Conservation (phyloP, 2,797 vertebrate species). For the Gallinago stenura region DNA sequence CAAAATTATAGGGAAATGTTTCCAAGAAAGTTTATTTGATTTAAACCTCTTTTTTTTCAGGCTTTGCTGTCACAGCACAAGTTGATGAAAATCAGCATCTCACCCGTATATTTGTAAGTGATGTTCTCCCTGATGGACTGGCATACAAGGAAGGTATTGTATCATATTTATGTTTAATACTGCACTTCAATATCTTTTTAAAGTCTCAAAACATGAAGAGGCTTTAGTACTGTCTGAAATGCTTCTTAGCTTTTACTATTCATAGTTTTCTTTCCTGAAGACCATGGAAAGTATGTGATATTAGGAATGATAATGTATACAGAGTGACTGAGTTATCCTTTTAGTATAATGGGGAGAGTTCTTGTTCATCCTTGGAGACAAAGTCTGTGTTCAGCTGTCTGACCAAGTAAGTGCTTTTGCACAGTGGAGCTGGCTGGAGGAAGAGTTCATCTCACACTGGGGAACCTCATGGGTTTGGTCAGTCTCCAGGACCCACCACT, state of each 20-base stretch:
- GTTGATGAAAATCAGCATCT: conserved; percentile 84
- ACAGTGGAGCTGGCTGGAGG: not conserved
- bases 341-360: not conserved
- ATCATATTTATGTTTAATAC: not conserved
- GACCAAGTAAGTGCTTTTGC: not conserved
- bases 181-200: not conserved
- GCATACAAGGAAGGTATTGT: conserved; percentile 88
- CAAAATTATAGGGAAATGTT: not conserved
- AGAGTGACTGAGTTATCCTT: not conserved
- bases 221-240: not conserved
- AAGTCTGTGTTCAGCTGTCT: not conserved
- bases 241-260: not conserved
- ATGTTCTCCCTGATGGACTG: conserved; percentile 88
- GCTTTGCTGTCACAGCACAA: conserved; percentile 91
- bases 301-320: not conserved
- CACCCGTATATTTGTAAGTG: conserved; percentile 88
- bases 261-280: not conserved
- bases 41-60: conserved; percentile 67
- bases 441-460: not conserved
- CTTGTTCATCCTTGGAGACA: not conserved
- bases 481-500: not conserved
- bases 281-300: not conserved
- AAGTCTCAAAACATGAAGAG: not conserved
- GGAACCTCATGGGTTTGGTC: not conserved
- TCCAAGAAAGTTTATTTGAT: not conserved